Conservation (phyloP, 2,113 vertebrate species). For the Penelope pileata region DNA sequence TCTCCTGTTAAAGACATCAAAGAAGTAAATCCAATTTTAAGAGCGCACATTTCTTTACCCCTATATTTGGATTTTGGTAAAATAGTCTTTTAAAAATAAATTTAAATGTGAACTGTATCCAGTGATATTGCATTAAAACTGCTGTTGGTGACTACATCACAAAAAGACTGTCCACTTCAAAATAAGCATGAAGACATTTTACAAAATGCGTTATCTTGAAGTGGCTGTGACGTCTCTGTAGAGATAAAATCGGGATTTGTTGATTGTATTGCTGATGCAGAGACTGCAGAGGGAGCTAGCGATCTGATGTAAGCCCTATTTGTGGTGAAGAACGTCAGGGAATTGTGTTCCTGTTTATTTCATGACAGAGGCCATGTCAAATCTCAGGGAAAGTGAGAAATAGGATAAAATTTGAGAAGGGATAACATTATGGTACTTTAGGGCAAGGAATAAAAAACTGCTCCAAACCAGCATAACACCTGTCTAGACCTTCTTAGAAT, state of each 20-base stretch:
- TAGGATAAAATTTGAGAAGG: background rate
- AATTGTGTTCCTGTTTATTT: background rate
- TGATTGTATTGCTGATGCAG: background rate
- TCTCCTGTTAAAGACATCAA: background rate
- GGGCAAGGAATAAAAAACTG: background rate
- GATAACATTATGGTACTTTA: background rate
- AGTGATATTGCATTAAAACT: background rate
- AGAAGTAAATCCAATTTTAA: background rate
- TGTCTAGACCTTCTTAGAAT: background rate
- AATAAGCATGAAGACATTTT: background rate
- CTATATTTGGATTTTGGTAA: background rate
- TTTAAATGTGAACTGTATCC: background rate
- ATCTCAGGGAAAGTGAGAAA: background rate
- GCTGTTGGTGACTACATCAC: background rate
- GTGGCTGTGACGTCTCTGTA: accelerated
- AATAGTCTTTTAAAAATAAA: background rate
- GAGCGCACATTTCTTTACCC: background rate
- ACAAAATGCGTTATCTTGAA: background rate
- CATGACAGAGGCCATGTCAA: background rate
- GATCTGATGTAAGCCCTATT: background rate
- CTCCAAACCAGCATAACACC: too few relatives aligned
- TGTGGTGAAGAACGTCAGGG: background rate
- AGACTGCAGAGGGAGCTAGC: slow-evolving; percentile 39
- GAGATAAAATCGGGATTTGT: accelerated
- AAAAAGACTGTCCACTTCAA: background rate